Evolutionary conservation across 30 jellyfish, hydroid and myxozoan species (phyloP).

Genomic region (Aurelia coerulea): DNA sequence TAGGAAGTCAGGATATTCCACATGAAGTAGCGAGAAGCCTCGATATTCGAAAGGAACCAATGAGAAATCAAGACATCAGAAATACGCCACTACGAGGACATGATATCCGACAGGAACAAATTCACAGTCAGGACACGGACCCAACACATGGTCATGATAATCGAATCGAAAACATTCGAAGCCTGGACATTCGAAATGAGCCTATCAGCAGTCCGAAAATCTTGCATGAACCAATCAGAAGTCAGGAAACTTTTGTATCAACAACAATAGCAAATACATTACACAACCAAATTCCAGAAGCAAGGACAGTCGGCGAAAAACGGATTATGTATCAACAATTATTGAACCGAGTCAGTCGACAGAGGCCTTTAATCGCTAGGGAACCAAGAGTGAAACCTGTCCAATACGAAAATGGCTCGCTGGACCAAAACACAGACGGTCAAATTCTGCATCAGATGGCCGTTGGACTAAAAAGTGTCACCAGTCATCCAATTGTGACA

Average conservation of each 20-base stretch:
- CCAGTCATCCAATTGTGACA: not conserved
- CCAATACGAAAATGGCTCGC: not conserved
- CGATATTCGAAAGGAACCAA: constrained; percentile 10
- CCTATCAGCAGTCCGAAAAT: constrained; percentile 5
- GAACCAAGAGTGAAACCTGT: constrained; percentile 9
- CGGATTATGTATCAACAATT: constrained; percentile 50
- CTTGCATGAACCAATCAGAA: not conserved
- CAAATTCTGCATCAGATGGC: constrained; percentile 15
- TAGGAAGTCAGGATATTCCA: constrained; percentile 6
- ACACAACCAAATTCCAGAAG: constrained; percentile 7
- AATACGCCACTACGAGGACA: not conserved
- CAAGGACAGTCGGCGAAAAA: constrained; percentile 56
- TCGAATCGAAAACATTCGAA: not conserved
- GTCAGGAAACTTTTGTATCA: constrained; percentile 7
- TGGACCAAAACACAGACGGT: constrained; percentile 6
- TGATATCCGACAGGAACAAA: not conserved
- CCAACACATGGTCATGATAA: not conserved
- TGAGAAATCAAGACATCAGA: not conserved
- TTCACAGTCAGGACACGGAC: constrained; percentile 14
- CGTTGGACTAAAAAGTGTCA: constrained; percentile 1
- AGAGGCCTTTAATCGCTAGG: not conserved
- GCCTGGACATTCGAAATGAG: constrained; percentile 7
- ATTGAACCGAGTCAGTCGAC: constrained; percentile 6
- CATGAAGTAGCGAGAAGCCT: not conserved
- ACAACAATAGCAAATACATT: not conserved